Percentiles rank a stretch among this genome's conserved stretches.
Evolutionary conservation across 2,113 vertebrate species (phyloP).

Genomic region (Corythaeola cristata): DNA sequence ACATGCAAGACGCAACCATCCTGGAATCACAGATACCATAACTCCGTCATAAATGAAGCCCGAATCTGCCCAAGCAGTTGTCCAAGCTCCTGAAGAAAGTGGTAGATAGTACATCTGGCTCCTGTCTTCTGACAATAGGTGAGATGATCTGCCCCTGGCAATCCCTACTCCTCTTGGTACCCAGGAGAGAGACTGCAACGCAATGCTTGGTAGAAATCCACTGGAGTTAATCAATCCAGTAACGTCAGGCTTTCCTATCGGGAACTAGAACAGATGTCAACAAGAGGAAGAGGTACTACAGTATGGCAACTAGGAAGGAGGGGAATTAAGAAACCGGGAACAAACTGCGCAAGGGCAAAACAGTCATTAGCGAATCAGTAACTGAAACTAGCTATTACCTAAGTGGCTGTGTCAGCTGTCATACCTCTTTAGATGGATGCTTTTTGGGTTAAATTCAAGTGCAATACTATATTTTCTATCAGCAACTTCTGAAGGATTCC

Average conservation of each 20-base stretch:
- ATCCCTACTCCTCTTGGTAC: background rate
- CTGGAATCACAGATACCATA: background rate
- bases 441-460: background rate
- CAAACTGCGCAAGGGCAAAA: constrained; percentile 30
- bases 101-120: background rate
- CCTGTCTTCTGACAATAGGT: background rate
- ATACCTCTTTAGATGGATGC: background rate
- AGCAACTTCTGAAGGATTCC: background rate
- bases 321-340: constrained; percentile 38
- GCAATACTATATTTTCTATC: background rate
- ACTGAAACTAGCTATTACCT: constrained; percentile 27
- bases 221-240: background rate
- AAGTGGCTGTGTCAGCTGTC: background rate
- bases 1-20: background rate
- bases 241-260: background rate
- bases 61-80: background rate
- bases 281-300: background rate
- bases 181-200: background rate
- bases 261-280: background rate
- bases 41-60: background rate
- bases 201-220: background rate
- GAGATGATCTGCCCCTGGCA: background rate
- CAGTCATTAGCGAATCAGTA: constrained; percentile 49
- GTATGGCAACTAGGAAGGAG: constrained; percentile 20
- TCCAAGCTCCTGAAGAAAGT: background rate